These are phyloP conservation scores for Parthenolecanium corni DNA, from an alignment of 2,888 invertebrate genomes.

Conservation along the genomic window DNA sequence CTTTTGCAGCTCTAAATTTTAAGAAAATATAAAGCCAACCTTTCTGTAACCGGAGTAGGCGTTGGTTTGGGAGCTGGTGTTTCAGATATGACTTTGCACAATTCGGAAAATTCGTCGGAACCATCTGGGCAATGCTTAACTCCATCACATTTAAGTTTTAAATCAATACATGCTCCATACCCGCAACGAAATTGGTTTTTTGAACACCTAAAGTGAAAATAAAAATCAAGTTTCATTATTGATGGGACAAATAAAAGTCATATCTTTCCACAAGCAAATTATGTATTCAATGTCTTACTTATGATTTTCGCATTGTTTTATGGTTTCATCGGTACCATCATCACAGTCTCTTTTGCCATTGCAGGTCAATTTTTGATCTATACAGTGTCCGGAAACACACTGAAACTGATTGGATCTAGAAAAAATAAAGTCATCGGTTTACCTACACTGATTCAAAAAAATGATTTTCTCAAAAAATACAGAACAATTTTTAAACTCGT, in stretches of 20 bases:
- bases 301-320: not conserved
- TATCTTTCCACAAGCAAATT: not conserved
- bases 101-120: conserved; percentile 31
- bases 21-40: not conserved
- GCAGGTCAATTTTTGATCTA: not conserved
- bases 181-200: conserved; percentile 11
- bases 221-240: conserved; percentile 31
- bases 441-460: no score
- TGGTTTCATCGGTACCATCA: conserved; percentile 4
- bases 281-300: not conserved
- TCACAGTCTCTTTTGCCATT: conserved; percentile 5
- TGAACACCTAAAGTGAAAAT: conserved; percentile 11
- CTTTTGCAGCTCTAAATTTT: no score
- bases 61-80: not conserved
- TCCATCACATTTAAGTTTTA: conserved; percentile 15
- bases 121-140: conserved; percentile 23
- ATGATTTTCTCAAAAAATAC: no score
- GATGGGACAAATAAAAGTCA: conserved; percentile 19
- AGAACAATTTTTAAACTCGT: no score
- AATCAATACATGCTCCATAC: conserved; percentile 28
- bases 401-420: conserved; percentile 3
- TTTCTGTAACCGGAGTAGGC: no score
- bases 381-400: conserved; percentile 1
- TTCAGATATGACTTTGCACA: conserved; percentile 31
- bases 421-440: no score